phyloP scores from a whole-genome alignment of 2,888 invertebrate species.

The Pristionchus maxplancki region DNA sequence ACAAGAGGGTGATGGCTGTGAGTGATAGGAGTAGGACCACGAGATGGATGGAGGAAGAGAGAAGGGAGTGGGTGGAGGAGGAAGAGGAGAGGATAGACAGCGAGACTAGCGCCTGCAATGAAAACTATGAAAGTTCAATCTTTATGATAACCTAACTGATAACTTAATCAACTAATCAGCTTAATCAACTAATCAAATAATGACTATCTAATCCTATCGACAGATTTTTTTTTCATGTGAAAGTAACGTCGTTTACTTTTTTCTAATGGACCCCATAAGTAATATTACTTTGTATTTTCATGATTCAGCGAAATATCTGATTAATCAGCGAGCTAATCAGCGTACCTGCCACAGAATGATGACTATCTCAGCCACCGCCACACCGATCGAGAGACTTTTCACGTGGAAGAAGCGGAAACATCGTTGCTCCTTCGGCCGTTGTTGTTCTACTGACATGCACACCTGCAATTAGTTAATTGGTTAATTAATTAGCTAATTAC shows the following conservation, averaged over 20 bases:
- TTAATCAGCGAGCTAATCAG: too few species aligned
- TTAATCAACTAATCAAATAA: neutral
- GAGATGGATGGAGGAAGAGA: slow-evolving; percentile 22
- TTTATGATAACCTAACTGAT: neutral
- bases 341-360: slow-evolving; percentile 32
- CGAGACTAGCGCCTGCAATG: neutral
- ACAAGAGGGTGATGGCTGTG: slow-evolving; percentile 4
- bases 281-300: too few species aligned
- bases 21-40: neutral
- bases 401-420: slow-evolving; percentile 44
- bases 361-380: slow-evolving; percentile 28
- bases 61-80: slow-evolving; percentile 13
- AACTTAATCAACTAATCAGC: neutral
- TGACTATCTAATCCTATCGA: neutral
- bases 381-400: slow-evolving; percentile 6
- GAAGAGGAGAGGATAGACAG: slow-evolving; percentile 34
- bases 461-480: slow-evolving; percentile 20
- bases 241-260: too few species aligned
- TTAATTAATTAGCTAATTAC: neutral
- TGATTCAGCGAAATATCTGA: too few species aligned
- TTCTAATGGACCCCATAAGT: too few species aligned
- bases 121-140: neutral
- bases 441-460: slow-evolving; percentile 38
- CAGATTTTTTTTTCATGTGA: too few species aligned
- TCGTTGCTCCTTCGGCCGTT: slow-evolving; percentile 20